phyloP scores from a whole-genome alignment of 2,888 invertebrate species.

The Lymantria monacha region DNA sequence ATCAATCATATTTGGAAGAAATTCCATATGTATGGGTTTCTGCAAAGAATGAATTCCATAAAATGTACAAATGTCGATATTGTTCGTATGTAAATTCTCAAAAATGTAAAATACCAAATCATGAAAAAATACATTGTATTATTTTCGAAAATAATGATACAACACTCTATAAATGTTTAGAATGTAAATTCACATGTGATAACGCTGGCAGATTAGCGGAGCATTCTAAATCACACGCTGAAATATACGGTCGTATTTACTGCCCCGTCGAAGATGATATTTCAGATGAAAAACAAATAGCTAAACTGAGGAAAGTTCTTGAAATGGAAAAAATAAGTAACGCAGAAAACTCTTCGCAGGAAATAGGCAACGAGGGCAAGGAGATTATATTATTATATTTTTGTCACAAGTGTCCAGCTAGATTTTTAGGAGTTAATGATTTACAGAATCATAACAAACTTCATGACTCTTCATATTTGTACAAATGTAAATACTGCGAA shows the following conservation, averaged over 20 bases:
- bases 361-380: constrained; percentile 49
- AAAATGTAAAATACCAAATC: constrained; percentile 90
- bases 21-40: constrained; percentile 90
- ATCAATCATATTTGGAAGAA: constrained; percentile 74
- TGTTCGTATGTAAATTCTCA: constrained; percentile 93
- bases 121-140: constrained; percentile 89
- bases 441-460: constrained; percentile 87
- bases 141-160: constrained; percentile 76
- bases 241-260: constrained; percentile 86
- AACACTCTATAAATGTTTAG: constrained; percentile 85
- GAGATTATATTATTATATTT: constrained; percentile 84
- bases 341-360: constrained; percentile 46
- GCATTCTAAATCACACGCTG: constrained; percentile 89
- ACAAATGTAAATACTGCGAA: constrained; percentile 89
- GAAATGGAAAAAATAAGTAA: constrained; percentile 58
- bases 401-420: constrained; percentile 91
- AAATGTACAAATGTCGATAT: constrained; percentile 92
- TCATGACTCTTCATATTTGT: constrained; percentile 84
- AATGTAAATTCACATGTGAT: constrained; percentile 91
- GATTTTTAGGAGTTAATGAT: constrained; percentile 90
- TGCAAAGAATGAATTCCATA: constrained; percentile 86
- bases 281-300: constrained; percentile 86
- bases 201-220: constrained; percentile 86
- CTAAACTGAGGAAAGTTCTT: constrained; percentile 63
- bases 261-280: constrained; percentile 85